Conservation (phyloP, 2,113 vertebrate genomes). For the Notiomystis cincta region DNA sequence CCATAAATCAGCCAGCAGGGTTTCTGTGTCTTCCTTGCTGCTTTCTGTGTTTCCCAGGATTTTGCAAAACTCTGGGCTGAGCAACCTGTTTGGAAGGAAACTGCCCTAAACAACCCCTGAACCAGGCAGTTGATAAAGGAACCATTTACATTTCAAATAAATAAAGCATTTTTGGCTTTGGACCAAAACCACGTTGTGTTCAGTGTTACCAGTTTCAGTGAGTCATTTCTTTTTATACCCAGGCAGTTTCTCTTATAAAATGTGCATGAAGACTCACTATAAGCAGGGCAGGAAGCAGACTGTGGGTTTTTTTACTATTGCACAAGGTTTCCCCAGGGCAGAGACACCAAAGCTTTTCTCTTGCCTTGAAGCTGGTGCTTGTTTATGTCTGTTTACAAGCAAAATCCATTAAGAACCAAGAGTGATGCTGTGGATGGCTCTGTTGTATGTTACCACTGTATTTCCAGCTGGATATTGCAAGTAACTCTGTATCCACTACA, state of each 20-base stretch:
- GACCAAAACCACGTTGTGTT: background rate
- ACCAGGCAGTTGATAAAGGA: background rate
- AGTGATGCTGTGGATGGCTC: background rate
- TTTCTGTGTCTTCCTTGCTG: background rate
- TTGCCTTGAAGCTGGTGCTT: background rate
- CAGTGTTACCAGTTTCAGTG: background rate
- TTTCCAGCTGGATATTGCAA: background rate
- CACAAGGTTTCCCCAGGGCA: background rate
- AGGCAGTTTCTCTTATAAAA: slow-evolving; percentile 22
- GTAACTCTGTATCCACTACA: background rate
- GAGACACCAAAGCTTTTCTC: background rate
- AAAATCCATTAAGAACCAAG: background rate
- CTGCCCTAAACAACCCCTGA: background rate
- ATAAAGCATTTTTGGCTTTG: background rate
- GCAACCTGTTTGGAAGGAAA: background rate
- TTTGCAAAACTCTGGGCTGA: background rate
- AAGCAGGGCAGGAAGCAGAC: background rate
- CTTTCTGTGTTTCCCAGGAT: background rate
- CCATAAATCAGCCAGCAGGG: background rate
- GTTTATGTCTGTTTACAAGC: background rate
- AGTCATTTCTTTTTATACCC: background rate
- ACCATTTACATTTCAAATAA: background rate
- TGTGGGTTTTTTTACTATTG: background rate
- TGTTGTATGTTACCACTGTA: fast-evolving
- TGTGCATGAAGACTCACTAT: background rate